phyloP scores from a whole-genome alignment of 2,888 invertebrate species.

The Encarsia formosa region DNA sequence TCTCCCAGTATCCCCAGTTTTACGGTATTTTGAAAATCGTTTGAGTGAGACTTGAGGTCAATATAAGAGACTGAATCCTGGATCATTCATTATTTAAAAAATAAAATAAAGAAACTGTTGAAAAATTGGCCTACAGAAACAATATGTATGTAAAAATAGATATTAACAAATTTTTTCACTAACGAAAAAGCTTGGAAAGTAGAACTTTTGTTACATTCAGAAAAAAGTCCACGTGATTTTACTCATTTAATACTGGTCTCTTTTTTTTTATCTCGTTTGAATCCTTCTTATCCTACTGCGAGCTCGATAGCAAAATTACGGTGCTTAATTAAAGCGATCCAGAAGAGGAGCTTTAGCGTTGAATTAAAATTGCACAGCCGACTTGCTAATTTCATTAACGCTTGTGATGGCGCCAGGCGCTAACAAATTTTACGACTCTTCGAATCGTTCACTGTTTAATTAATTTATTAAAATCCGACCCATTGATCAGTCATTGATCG shows the following conservation, averaged over 20 bases:
- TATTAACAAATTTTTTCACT: no score
- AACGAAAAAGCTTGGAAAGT: neutral
- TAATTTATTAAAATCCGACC: conserved; percentile 10
- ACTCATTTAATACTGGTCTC: neutral
- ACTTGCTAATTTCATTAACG: conserved; percentile 16
- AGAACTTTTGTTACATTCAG: neutral
- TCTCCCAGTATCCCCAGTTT: no score
- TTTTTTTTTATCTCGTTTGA: neutral
- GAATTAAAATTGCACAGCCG: conserved; percentile 12
- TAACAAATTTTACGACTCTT: conserved; percentile 9
- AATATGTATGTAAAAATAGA: no score
- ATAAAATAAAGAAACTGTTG: no score
- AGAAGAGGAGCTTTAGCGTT: neutral
- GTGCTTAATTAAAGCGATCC: conserved; percentile 9
- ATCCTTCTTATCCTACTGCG: neutral
- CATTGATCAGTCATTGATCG: conserved; percentile 10
- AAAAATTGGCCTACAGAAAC: no score
- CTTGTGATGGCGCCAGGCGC: neutral
- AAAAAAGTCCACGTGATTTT: neutral
- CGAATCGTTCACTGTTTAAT: no score
- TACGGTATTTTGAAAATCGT: no score
- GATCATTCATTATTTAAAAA: no score
- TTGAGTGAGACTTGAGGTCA: no score
- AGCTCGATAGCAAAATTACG: conserved; percentile 3
- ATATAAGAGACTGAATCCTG: no score